Conservation (phyloP, 2,113 vertebrate species). For the Salvelinus sp. region DNA sequence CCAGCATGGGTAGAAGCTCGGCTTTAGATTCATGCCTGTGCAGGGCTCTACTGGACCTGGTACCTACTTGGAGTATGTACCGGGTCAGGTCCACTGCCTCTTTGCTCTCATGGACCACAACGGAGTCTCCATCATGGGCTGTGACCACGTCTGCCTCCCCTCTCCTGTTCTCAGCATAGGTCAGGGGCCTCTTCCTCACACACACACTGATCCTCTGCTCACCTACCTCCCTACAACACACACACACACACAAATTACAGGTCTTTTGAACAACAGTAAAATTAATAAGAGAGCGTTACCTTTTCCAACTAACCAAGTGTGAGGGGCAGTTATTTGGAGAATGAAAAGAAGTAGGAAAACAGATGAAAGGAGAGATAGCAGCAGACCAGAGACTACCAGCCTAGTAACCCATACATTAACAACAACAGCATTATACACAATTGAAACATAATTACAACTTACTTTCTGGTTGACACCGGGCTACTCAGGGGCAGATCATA, state of each 20-base stretch:
- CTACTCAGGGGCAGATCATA: conserved; percentile 82
- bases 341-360: too few relatives aligned
- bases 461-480: conserved; percentile 53
- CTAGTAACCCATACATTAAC: neutral
- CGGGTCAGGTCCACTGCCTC: conserved; percentile 88
- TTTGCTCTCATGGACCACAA: conserved; percentile 85
- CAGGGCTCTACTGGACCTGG: neutral
- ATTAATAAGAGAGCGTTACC: too few relatives aligned
- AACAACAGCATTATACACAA: neutral
- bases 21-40: too few relatives aligned
- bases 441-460: conserved; percentile 21
- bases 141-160: conserved; percentile 83
- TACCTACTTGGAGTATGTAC: conserved; percentile 83
- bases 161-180: conserved; percentile 72
- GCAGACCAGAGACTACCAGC: too few relatives aligned
- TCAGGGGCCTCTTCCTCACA: conserved; percentile 86
- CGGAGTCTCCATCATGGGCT: conserved; percentile 75
- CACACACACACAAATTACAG: conserved; percentile 10
- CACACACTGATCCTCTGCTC: conserved; percentile 86
- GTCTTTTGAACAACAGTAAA: too few relatives aligned
- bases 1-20: too few relatives aligned
- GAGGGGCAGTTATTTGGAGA: too few relatives aligned
- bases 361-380: too few relatives aligned
- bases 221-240: conserved; percentile 59
- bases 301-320: too few relatives aligned